Percentiles rank a stretch among this genome's conserved stretches.
Evolutionary conservation across 2,113 vertebrate genomes (phyloP).

Genomic region (Tichodroma muraria): DNA sequence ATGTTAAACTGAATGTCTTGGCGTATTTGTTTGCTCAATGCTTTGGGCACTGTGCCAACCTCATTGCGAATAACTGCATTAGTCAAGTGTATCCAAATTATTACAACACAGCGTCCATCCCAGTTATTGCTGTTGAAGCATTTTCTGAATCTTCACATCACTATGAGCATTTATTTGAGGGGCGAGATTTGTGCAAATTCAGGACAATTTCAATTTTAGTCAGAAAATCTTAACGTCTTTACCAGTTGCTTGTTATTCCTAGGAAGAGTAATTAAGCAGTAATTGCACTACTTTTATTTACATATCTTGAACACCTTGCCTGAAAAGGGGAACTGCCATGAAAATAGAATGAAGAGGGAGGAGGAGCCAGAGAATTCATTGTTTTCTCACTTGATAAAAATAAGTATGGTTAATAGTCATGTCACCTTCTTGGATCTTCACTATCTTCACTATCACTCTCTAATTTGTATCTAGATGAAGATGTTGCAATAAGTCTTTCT

Average conservation of each 20-base stretch:
- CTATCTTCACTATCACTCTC: not conserved
- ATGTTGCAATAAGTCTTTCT: not conserved
- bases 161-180: slow-evolving; percentile 63
- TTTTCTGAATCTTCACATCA: slow-evolving; percentile 71
- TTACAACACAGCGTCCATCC: slow-evolving; percentile 80
- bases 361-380: not conserved
- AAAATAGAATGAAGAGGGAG: not conserved
- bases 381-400: not conserved
- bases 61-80: slow-evolving; percentile 84
- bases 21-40: slow-evolving; percentile 76
- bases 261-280: not conserved
- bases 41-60: slow-evolving; percentile 79
- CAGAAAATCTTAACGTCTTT: slow-evolving; percentile 24
- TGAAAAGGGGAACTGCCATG: not conserved
- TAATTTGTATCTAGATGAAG: not conserved
- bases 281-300: slow-evolving; percentile 18
- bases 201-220: slow-evolving; percentile 50
- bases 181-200: slow-evolving; percentile 58
- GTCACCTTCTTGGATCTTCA: not conserved
- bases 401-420: not conserved
- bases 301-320: not conserved
- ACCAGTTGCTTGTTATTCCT: slow-evolving; percentile 8
- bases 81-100: slow-evolving; percentile 85
- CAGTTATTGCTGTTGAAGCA: slow-evolving; percentile 76
- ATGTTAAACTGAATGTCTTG: slow-evolving; percentile 62